Percentiles rank a stretch among this genome's conserved stretches.
Conservation (phyloP, 2,888 invertebrate species). For the Trachelus stipa region DNA sequence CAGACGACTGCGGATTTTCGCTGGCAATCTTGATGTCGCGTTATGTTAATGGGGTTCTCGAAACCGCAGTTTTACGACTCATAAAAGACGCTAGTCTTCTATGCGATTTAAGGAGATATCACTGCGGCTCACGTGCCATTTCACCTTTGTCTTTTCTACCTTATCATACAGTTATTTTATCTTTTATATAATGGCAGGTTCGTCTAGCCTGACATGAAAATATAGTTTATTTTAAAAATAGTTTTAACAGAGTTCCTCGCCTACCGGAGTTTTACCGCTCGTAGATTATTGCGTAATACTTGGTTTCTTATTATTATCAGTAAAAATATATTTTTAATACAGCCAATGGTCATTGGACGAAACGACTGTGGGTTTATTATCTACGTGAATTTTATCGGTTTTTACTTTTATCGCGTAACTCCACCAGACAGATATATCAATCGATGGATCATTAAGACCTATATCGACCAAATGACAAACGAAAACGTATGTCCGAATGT, state of each 20-base stretch:
- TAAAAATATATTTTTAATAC: not conserved
- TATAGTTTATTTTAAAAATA: not conserved
- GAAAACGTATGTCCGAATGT: too few species aligned
- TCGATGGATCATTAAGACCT: not conserved
- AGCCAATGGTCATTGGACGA: not conserved
- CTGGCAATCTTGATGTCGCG: not conserved
- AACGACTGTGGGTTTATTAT: not conserved
- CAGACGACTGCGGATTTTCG: not conserved
- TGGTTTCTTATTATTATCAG: not conserved
- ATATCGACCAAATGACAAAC: too few species aligned
- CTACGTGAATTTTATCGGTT: not conserved
- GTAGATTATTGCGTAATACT: not conserved
- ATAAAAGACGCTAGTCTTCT: not conserved
- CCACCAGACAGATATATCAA: not conserved
- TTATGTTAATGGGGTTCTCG: not conserved
- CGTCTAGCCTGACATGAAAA: not conserved
- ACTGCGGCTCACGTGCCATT: not conserved
- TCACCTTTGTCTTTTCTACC: not conserved
- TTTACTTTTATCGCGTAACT: not conserved
- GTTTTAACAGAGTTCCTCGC: not conserved
- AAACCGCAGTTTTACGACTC: not conserved
- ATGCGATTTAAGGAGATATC: not conserved
- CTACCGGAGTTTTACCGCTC: not conserved
- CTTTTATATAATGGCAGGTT: not conserved
- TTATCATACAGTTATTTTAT: not conserved